Conservation (phyloP, 37 sponge, comb jelly and placozoan genomes). For the Bolinopsis microptera region DNA sequence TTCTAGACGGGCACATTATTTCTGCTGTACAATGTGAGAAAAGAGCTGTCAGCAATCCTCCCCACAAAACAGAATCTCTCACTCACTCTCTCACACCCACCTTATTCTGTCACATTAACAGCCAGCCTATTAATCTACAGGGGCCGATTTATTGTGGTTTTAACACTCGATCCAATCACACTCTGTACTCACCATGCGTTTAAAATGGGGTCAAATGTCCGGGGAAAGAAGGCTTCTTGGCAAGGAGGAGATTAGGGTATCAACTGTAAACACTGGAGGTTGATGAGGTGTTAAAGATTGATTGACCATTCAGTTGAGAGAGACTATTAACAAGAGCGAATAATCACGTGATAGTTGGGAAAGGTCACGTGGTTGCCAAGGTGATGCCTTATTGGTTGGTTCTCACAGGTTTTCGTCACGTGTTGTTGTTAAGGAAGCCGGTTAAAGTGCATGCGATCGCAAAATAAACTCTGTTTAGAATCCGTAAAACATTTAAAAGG, state of each 20-base stretch:
- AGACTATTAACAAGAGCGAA: not conserved
- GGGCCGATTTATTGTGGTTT: not conserved
- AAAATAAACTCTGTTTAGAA: slow-evolving; percentile 30
- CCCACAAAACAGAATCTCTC: no score
- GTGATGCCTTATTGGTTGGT: not conserved
- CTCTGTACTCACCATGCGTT: not conserved
- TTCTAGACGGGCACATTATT: no score
- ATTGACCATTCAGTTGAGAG: not conserved
- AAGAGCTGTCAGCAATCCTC: not conserved
- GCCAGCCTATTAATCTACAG: not conserved
- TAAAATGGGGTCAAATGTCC: not conserved
- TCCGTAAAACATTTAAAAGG: not conserved
- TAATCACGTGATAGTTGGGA: not conserved
- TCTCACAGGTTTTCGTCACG: not conserved
- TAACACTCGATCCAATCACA: not conserved
- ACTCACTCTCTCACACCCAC: no score
- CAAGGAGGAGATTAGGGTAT: not conserved
- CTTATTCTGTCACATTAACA: not conserved
- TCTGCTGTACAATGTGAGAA: no score
- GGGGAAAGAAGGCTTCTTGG: not conserved
- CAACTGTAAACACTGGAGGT: not conserved
- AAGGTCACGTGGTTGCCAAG: not conserved
- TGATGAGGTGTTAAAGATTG: not conserved
- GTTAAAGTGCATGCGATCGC: not conserved
- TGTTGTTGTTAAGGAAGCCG: not conserved